Conservation (phyloP, 2,797 vertebrate genomes). For the Sitta carolinensis region DNA sequence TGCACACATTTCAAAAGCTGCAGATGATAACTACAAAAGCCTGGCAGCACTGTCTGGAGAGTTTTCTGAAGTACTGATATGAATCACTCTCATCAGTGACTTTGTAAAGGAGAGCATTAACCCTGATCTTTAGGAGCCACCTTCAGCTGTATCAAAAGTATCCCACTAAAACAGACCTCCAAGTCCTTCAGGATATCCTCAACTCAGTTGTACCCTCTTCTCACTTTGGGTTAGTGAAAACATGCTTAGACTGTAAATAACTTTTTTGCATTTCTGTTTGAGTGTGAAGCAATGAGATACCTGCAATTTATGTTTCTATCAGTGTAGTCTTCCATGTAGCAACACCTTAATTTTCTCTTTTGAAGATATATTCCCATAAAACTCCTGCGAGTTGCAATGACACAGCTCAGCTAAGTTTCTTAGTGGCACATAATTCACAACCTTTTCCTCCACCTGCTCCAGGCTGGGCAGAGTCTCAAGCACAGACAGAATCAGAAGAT, state of each 20-base stretch:
- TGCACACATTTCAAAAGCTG: neutral
- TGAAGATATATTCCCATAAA: neutral
- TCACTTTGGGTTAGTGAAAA: neutral
- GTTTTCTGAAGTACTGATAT: neutral
- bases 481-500: conserved; percentile 10
- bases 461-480: neutral
- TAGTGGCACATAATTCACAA: neutral
- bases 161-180: neutral
- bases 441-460: neutral
- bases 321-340: neutral
- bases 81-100: neutral
- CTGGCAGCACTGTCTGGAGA: neutral
- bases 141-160: neutral
- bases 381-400: neutral
- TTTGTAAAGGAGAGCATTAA: neutral
- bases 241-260: neutral
- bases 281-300: neutral
- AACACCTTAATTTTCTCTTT: neutral
- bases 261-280: neutral
- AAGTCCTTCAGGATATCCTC: neutral
- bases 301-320: neutral
- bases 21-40: neutral
- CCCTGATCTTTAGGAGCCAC: neutral
- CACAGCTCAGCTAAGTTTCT: neutral
- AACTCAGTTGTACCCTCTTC: neutral